A percentile compares a stretch with the other conserved stretches of the same genome.
phyloP scores from a whole-genome alignment of 2,797 vertebrate species.

The Clarias fuscus region DNA sequence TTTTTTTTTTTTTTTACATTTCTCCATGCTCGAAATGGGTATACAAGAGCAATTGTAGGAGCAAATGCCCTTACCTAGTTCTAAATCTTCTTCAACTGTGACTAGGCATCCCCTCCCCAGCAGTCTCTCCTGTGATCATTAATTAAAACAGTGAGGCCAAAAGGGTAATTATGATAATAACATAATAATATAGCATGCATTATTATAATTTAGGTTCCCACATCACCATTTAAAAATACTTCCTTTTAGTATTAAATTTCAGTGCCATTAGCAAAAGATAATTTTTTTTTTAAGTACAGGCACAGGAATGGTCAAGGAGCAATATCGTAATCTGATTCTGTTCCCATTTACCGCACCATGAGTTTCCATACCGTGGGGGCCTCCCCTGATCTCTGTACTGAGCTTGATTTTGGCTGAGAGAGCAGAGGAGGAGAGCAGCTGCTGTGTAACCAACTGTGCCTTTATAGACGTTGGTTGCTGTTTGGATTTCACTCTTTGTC shows the following conservation, averaged over 20 bases:
- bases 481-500: slow-evolving; percentile 55
- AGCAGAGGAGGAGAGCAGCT: slow-evolving; percentile 37
- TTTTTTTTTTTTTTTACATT: neutral
- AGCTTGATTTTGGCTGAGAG: slow-evolving; percentile 51
- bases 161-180: slow-evolving; percentile 85
- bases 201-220: slow-evolving; percentile 77
- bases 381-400: slow-evolving; percentile 42
- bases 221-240: slow-evolving; percentile 69
- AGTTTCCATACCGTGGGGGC: slow-evolving; percentile 37
- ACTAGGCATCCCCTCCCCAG: slow-evolving; percentile 59
- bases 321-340: slow-evolving; percentile 63
- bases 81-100: slow-evolving; percentile 55
- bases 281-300: slow-evolving; percentile 75
- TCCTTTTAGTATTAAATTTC: slow-evolving; percentile 76
- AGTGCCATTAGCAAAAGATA: slow-evolving; percentile 71
- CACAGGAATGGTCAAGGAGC: slow-evolving; percentile 68
- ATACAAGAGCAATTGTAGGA: slow-evolving; percentile 76
- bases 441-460: slow-evolving; percentile 47
- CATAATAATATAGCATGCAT: slow-evolving; percentile 78
- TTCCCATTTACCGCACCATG: slow-evolving; percentile 59
- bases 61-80: slow-evolving; percentile 72
- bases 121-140: slow-evolving; percentile 72
- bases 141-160: slow-evolving; percentile 80
- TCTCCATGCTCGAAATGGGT: slow-evolving; percentile 58
- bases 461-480: slow-evolving; percentile 52